Percentiles rank a stretch among this genome's conserved stretches.
Conservation (phyloP, 2,113 vertebrate species). For the Hypanus sabinus region DNA sequence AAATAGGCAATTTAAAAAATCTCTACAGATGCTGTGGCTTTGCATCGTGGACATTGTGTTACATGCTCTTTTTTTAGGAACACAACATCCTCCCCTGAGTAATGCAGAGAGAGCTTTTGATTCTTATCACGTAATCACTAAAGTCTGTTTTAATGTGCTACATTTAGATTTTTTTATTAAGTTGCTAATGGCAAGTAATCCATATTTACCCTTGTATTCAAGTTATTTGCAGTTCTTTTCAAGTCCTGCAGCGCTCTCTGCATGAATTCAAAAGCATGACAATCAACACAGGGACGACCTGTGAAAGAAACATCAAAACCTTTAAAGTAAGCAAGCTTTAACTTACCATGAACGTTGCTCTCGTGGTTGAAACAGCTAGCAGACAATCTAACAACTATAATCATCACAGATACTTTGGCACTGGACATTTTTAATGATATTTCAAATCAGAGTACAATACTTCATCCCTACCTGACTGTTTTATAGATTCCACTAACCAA, state of each 20-base stretch:
- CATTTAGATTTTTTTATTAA: conserved; percentile 4
- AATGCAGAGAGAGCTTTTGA: too few species aligned
- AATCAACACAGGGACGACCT: conserved; percentile 94
- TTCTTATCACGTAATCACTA: neutral
- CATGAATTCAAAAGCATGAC: conserved; percentile 96
- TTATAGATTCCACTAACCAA: neutral
- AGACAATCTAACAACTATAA: neutral
- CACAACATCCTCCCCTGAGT: too few species aligned
- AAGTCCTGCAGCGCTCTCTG: conserved; percentile 92
- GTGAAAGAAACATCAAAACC: conserved; percentile 11
- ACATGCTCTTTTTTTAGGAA: too few species aligned
- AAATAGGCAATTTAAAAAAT: too few species aligned
- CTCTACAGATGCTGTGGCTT: too few species aligned
- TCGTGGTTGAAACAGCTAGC: neutral
- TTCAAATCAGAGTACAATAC: neutral
- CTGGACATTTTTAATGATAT: neutral
- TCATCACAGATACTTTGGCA: neutral
- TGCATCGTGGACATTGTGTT: too few species aligned
- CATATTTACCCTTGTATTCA: conserved; percentile 75
- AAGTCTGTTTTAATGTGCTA: neutral
- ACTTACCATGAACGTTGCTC: neutral
- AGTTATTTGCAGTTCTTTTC: conserved; percentile 78
- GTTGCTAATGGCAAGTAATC: neutral
- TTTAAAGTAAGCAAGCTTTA: neutral
- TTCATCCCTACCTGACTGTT: neutral